Evolutionary conservation across 1,140 invertebrate genomes (phyloP), one percentile per base, ranked within the genome.

Genomic region (Drosophila rhopaloa): DNA sequence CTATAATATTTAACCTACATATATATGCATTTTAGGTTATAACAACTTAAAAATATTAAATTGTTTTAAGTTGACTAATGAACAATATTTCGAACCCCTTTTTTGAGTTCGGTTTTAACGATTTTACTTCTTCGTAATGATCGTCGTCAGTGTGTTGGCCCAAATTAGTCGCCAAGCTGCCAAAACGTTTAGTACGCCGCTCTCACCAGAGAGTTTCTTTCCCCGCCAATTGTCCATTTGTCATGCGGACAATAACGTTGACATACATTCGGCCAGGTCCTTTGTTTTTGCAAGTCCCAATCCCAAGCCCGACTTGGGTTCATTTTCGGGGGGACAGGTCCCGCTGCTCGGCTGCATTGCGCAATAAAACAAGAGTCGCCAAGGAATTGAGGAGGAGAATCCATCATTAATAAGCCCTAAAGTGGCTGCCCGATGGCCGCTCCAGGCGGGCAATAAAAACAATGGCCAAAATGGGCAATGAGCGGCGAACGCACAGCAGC

Each of bases 381-480:
- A 56, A 50, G 57, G 54, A 89, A 89, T 89, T 88, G 83, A 77
- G 83, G 79, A 80, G 85, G 84, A 85, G 84, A 89, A 89, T 89
- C 85, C 84, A 89, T 89, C 84, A 89, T 89, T 89, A 89, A 89
- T 89, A 89, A 89, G 85, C 84, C 84, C 84, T 89, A 90, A 89
- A 89, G 84, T 89, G 84, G 84, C 66, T 79, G 67, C 67, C 57
- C 63, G 60, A 78, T 74, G 61, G 81, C 72, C 81, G 70, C 81
- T 80, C 43, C 81, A 80, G 81, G 81, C 81, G 74, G 83, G 85
- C 81, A 88, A 89, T 89, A 88, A 88, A 88, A 88, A 88, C 66
- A 79, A 89, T 84, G 70, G 78, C 77, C 77, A 84, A 89, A 89
- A 89, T 84, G 77, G 85, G 81, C 84, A 89, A 74, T 71, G 67